phyloP scores from a whole-genome alignment of 2,113 vertebrate species.

The Pycnonotus jocosus region DNA sequence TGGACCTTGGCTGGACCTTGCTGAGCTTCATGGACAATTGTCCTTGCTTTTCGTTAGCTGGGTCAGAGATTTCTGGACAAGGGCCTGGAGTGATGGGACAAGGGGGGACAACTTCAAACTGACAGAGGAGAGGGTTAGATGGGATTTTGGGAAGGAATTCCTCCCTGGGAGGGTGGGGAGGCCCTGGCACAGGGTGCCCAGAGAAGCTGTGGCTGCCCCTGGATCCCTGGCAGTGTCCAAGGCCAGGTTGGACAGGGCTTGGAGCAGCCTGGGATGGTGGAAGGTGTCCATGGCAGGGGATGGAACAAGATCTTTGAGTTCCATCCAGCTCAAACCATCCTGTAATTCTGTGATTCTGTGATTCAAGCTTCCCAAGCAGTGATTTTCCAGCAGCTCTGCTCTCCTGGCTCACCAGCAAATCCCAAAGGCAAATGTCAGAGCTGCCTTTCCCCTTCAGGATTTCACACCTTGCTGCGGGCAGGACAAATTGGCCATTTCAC shows the following conservation, averaged over 20 bases:
- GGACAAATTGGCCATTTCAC: neutral
- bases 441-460: neutral
- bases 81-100: neutral
- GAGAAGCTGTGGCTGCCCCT: neutral
- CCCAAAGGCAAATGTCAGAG: neutral
- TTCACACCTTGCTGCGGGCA: neutral
- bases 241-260: accelerated
- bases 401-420: neutral
- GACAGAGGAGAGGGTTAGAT: accelerated
- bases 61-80: neutral
- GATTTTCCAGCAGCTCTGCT: neutral
- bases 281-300: neutral
- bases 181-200: neutral
- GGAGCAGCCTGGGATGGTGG: neutral
- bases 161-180: accelerated
- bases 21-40: neutral
- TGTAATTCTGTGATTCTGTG: neutral
- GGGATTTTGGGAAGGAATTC: neutral
- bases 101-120: accelerated
- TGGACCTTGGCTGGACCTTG: neutral
- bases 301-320: neutral
- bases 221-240: neutral
- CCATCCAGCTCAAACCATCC: neutral
- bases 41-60: accelerated
- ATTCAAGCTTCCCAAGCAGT: neutral